Evolutionary conservation across 2,113 vertebrate species (phyloP), one percentile per base, ranked within the genome.

Genomic region (Rattus norvegicus): DNA sequence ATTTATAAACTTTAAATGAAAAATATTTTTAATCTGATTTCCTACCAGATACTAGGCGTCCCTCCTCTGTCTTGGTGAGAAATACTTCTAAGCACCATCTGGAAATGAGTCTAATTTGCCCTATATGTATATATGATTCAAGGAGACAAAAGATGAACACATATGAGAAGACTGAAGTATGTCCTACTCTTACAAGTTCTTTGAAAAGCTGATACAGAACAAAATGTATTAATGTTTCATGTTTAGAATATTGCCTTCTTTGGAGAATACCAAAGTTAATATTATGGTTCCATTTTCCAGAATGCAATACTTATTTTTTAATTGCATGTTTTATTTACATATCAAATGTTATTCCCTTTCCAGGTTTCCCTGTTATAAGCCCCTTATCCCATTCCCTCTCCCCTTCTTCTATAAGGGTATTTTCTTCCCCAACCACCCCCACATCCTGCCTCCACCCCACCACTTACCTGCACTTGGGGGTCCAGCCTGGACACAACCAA

Each of bases 1-100:
- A 95, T 96, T 97, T 97, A 79, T 92, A 97, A 96, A 96, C 81
- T 92, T 95, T 76, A 93, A 92, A 77, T 96, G 72, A 39, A 77
- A 95, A 72, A 87, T 79, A 52, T 86, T 94, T 95, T 97, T 96
- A 83, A 91, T 92, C 43, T 89, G 70, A 28, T 94, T 93, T 94
- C 52, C n/a, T 94, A 85, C 80, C 70, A 91, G 94, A 95, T 61
- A 72, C 56, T 79, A 91, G 93, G 87, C 95, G 75, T 92, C 87
- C 77, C 69, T 96, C 59, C 89, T 88, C 87, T 93, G 81, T 90
- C 73, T 83, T 83, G 49, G 28, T 52, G 95, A 54, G 73, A 70
- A 85, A 88, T 56, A 61, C 28, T 59, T 93, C 16, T 65, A 80
- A 95, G 79, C 49, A 95, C 81, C 65, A 79, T 79, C 7, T 91